Evolutionary conservation across 1,140 invertebrate genomes (phyloP).

Genomic region (Sminthurides bifidus): DNA sequence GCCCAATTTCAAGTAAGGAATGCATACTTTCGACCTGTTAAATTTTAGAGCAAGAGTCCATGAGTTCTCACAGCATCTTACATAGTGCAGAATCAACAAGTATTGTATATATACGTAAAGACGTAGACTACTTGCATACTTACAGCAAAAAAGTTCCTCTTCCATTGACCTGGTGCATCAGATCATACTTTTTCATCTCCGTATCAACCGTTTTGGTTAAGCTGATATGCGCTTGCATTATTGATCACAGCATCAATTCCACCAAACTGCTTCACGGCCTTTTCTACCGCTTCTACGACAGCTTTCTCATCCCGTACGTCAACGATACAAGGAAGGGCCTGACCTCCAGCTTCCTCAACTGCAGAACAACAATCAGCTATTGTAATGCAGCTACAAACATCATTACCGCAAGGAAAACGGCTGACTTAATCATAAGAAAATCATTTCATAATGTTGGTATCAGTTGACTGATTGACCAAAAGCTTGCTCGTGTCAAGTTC

Average conservation of each 20-base stretch:
- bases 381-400: background rate
- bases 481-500: no score
- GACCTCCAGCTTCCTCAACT: slow-evolving; percentile 85
- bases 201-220: slow-evolving; percentile 74
- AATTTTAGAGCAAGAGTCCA: slow-evolving; percentile 28
- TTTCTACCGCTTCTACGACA: slow-evolving; percentile 70
- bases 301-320: slow-evolving; percentile 82
- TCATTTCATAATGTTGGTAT: background rate
- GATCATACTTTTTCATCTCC: slow-evolving; percentile 89
- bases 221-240: slow-evolving; percentile 92
- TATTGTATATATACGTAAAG: background rate
- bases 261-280: slow-evolving; percentile 81
- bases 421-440: background rate
- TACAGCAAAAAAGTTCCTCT: slow-evolving; percentile 85
- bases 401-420: background rate
- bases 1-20: slow-evolving; percentile 79
- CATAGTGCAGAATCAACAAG: background rate
- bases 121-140: slow-evolving; percentile 36
- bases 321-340: slow-evolving; percentile 76
- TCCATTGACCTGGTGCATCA: slow-evolving; percentile 86
- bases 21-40: slow-evolving; percentile 77
- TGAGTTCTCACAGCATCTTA: background rate
- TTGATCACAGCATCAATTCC: slow-evolving; percentile 92
- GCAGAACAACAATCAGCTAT: slow-evolving; percentile 14
- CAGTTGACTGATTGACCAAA: no score